A percentile compares a stretch with the other conserved stretches of the same genome.
Conservation (phyloP, 2,888 invertebrate genomes). For the Pomacea canaliculata region DNA sequence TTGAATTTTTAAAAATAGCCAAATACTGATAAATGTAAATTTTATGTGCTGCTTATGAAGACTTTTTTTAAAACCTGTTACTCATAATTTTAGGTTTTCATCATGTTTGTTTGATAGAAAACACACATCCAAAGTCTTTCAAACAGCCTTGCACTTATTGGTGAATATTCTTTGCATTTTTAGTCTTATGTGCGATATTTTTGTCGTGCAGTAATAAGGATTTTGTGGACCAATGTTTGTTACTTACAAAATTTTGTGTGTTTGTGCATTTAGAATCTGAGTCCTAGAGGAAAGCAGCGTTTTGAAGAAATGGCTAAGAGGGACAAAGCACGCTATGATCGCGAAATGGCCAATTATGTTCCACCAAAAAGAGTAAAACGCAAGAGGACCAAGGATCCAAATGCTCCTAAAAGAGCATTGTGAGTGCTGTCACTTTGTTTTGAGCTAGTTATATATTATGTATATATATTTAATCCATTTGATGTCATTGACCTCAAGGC, state of each 20-base stretch:
- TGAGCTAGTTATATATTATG: no score
- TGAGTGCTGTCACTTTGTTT: conserved; percentile 74
- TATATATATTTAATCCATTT: no score
- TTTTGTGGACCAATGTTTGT: neutral
- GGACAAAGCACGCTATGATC: conserved; percentile 95
- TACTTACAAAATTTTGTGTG: no score
- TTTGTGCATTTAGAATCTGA: conserved; percentile 84
- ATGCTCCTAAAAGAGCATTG: conserved; percentile 98
- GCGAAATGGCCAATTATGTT: conserved; percentile 95
- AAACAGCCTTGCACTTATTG: no score
- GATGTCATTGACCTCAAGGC: no score
- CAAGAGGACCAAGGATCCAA: conserved; percentile 93
- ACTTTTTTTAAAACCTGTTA: no score
- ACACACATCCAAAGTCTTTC: no score
- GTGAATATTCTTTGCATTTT: neutral
- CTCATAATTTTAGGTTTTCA: no score
- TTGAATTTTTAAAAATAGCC: no score
- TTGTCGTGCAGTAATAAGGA: neutral
- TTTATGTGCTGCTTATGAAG: no score
- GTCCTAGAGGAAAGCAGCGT: conserved; percentile 96
- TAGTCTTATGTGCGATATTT: neutral
- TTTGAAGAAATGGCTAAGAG: conserved; percentile 99
- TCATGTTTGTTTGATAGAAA: no score
- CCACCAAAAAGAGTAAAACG: conserved; percentile 84
- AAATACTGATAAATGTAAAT: no score